Percentiles rank a stretch among this genome's conserved stretches.
Conservation (phyloP, 2,888 invertebrate genomes). For the Apoda limacodes region DNA sequence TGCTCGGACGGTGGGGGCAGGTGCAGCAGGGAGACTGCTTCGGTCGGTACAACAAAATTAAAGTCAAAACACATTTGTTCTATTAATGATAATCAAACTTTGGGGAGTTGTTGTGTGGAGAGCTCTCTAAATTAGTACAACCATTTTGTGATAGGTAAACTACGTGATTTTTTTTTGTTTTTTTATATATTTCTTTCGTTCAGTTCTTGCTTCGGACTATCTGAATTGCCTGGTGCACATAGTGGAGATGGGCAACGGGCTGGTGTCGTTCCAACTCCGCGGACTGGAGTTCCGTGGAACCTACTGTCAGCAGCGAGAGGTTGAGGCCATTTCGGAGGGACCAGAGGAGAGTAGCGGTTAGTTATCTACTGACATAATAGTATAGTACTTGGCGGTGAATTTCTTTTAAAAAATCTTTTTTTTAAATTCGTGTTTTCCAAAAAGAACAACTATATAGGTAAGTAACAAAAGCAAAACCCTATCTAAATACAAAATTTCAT, state of each 20-base stretch:
- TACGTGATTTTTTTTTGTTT: no score
- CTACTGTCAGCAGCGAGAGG: constrained; percentile 98
- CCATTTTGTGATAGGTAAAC: no score
- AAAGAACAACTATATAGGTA: no score
- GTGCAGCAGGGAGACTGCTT: constrained; percentile 98
- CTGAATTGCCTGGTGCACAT: constrained; percentile 98
- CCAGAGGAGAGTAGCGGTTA: constrained; percentile 94
- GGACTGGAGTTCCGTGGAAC: constrained; percentile 98
- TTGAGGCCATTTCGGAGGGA: constrained; percentile 98
- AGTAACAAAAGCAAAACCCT: no score
- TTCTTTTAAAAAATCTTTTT: constrained; percentile 4
- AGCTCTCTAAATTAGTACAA: no score
- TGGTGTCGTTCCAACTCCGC: constrained; percentile 97
- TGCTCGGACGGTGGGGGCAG: constrained; percentile 94
- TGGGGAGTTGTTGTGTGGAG: no score
- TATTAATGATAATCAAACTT: no score
- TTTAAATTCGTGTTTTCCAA: no score
- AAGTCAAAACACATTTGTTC: neutral
- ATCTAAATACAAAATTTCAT: no score
- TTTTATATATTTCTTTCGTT: no score
- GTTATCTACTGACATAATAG: no score
- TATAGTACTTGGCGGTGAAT: no score
- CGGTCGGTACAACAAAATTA: constrained; percentile 41
- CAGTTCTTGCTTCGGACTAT: constrained; percentile 97
- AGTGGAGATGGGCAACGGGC: constrained; percentile 96